Conservation (phyloP, 2,888 invertebrate genomes). For the Margaritifera margaritifera region DNA sequence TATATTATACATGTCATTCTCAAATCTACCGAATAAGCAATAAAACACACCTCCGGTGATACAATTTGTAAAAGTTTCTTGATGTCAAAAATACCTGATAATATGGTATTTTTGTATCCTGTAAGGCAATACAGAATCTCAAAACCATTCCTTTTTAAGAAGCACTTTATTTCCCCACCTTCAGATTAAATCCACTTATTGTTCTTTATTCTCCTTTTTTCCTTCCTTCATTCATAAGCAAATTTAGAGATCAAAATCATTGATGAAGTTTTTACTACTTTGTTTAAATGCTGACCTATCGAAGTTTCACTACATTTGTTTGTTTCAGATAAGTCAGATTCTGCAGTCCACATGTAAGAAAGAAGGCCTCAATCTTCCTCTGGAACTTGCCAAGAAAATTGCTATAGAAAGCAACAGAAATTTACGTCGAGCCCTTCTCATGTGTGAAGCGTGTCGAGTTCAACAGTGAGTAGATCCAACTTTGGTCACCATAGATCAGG, state of each 20-base stretch:
- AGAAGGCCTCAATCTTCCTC: slow-evolving; percentile 86
- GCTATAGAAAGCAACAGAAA: slow-evolving; percentile 89
- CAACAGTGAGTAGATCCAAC: slow-evolving; percentile 78
- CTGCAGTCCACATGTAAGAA: slow-evolving; percentile 70
- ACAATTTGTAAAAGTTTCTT: too few species aligned
- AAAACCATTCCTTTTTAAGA: too few species aligned
- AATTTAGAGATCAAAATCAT: neutral
- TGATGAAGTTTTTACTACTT: too few species aligned
- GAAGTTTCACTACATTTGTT: neutral
- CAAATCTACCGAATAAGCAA: too few species aligned
- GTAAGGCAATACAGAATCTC: too few species aligned
- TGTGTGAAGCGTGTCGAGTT: slow-evolving; percentile 94
- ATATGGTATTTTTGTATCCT: too few species aligned
- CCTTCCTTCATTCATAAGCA: neutral
- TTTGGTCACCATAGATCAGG: too few species aligned
- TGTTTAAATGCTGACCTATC: neutral
- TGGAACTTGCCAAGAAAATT: slow-evolving; percentile 84
- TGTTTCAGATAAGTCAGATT: slow-evolving; percentile 64
- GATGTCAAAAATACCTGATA: too few species aligned
- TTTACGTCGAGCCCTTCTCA: slow-evolving; percentile 90
- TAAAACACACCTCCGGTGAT: too few species aligned
- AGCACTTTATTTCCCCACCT: too few species aligned
- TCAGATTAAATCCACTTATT: neutral
- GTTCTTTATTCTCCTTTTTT: neutral
- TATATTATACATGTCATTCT: too few species aligned